Evolutionary conservation across 1,140 invertebrate species (phyloP), one percentile per base, ranked within the genome.

Genomic region (Magallana gigas): DNA sequence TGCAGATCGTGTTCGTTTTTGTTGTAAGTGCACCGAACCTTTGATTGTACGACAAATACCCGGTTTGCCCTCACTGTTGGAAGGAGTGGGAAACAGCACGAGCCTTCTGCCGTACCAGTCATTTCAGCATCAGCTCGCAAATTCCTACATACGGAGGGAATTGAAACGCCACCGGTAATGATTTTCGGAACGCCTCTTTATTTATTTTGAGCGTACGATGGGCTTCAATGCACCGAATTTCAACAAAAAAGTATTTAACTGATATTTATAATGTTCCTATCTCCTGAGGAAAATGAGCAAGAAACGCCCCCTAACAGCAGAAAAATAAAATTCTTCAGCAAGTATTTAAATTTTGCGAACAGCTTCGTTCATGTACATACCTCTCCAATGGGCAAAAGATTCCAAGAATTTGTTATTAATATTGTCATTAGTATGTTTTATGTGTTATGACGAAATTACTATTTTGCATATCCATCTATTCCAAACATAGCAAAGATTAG

Each of bases 151-250:
- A 29, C 36, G 68, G 68, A 29, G 6, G 68, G 68, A 76, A 76
- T 76, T 76, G 23, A 76, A 76, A 76, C 12, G 18, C 12, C 36
- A 6, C 23, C n/a, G 68, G 68, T 29, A 12, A 48, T 76, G 29
- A 76, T 76, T 23, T 29, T 76, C 68, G 68, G 68, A 76, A 76
- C 68, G 68, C 68, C 68, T 76, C 23, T 76, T 76, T 76, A 29
- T 76, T 76, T 76, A 76, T 76, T 76, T 76, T 29, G 14, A 76
- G 29, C 68, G 36, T 76, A 2, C 23, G 14, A 76, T 76, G 68
- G 68, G 68, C 68, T 29, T 76, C 23, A 23, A 29, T 76, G 68
- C 68, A 76, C 68, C 36, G 1, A 29, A 76, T 76, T 76, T 29
- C 36, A 29, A 76, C 23, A 36, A 23, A 29, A 76, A 76, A 76